A percentile compares a stretch with the other conserved stretches of the same genome.
phyloP scores from a whole-genome alignment of 2,113 vertebrate genomes.

The Tretioscincus oriximinensis region DNA sequence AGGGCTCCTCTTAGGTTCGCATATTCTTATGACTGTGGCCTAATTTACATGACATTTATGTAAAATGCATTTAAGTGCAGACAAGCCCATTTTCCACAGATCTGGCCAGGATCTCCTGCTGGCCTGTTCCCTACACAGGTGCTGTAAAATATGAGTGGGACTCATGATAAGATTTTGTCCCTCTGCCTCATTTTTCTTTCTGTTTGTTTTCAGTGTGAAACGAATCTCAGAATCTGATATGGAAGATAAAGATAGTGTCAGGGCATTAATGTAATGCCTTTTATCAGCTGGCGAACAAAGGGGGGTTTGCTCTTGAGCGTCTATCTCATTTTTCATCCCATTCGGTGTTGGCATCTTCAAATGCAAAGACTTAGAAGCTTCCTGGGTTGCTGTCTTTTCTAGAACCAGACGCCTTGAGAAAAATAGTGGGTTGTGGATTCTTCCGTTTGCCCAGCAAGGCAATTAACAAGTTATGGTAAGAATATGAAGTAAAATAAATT shows the following conservation, averaged over 20 bases:
- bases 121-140: not conserved
- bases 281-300: not conserved
- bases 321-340: not conserved
- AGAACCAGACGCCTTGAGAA: not conserved
- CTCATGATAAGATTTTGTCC: not conserved
- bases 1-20: no score
- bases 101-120: not conserved
- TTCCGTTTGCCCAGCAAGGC: not conserved
- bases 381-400: not conserved
- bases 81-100: not conserved
- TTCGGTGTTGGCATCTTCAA: not conserved
- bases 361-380: not conserved
- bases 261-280: slow-evolving; percentile 39
- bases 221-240: slow-evolving; percentile 33
- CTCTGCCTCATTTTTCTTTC: not conserved
- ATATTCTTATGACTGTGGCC: no score
- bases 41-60: no score
- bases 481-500: not conserved
- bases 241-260: slow-evolving; percentile 55
- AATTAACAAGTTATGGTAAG: not conserved
- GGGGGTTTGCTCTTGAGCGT: not conserved
- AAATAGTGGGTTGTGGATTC: no score
- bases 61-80: no score
- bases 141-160: not conserved
- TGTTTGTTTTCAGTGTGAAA: slow-evolving; percentile 42